A percentile compares a stretch with the other conserved stretches of the same genome.
Conservation (phyloP, 2,797 vertebrate species). For the Pristis pectinata region DNA sequence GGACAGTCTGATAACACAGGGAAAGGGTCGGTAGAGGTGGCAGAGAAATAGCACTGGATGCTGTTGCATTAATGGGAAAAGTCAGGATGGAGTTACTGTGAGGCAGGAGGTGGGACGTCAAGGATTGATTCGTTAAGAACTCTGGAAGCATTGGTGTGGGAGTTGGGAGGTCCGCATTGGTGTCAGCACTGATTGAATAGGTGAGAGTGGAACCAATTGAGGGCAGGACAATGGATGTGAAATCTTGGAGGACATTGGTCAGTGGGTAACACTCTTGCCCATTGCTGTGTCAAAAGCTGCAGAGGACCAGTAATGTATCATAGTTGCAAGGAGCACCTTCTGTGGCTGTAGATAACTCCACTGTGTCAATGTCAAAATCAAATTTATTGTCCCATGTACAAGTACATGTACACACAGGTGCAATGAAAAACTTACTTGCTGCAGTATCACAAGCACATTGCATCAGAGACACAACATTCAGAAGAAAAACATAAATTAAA, state of each 20-base stretch:
- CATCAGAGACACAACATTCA: too few relatives aligned
- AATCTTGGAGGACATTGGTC: not conserved
- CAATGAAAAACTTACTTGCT: too few relatives aligned
- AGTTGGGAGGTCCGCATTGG: not conserved
- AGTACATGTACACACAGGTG: too few relatives aligned
- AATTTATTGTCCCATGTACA: too few relatives aligned
- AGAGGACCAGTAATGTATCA: not conserved
- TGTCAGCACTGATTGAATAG: not conserved
- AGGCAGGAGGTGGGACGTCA: not conserved
- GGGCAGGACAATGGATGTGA: not conserved
- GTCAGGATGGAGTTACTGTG: not conserved
- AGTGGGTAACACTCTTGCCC: too few relatives aligned
- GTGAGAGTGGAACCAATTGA: not conserved
- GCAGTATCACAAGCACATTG: too few relatives aligned
- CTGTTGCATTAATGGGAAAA: not conserved
- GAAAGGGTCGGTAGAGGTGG: not conserved
- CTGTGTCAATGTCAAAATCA: too few relatives aligned
- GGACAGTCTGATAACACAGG: not conserved
- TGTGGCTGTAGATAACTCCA: not conserved
- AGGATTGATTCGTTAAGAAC: not conserved
- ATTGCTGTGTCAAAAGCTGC: not conserved
- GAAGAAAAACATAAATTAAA: too few relatives aligned
- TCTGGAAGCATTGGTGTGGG: not conserved
- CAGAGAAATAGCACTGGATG: not conserved
- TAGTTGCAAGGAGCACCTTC: not conserved